Conservation (phyloP, 2,113 vertebrate species). For the Panthera leo region DNA sequence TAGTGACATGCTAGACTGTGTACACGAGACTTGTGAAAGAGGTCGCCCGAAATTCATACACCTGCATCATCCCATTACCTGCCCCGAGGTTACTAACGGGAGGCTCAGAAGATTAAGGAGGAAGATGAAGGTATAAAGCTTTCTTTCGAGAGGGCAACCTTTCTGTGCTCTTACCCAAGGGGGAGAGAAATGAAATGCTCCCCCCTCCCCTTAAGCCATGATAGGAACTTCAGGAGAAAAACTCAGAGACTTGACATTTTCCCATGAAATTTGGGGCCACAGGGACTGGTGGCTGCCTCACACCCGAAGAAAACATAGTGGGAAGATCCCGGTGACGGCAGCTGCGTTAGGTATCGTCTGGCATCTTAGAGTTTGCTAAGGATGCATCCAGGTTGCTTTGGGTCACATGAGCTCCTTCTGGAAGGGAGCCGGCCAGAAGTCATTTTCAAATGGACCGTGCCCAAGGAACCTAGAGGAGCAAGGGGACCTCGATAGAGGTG, state of each 20-base stretch:
- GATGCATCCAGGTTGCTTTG: accelerated
- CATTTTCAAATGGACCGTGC: not conserved
- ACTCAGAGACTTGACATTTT: not conserved
- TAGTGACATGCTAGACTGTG: not conserved
- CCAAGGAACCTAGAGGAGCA: not conserved
- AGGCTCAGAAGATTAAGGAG: not conserved
- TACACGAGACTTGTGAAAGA: not conserved
- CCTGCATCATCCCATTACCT: not conserved
- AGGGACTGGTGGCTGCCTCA: not conserved
- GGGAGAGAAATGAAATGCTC: not conserved
- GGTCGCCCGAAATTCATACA: not conserved
- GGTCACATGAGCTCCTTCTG: not conserved
- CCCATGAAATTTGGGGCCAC: not conserved
- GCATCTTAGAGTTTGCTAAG: not conserved
- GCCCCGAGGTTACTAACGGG: not conserved
- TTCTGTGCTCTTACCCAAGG: not conserved
- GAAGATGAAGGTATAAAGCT: not conserved
- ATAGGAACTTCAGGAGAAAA: not conserved
- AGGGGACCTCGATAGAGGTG: not conserved
- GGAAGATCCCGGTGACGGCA: not conserved
- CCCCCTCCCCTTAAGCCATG: not conserved
- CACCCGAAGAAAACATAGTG: not conserved
- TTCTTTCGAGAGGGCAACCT: not conserved
- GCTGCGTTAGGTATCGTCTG: not conserved
- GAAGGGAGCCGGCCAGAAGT: not conserved